Evolutionary conservation across 2,888 invertebrate species (phyloP).

Genomic region (Plemyria rubiginata): DNA sequence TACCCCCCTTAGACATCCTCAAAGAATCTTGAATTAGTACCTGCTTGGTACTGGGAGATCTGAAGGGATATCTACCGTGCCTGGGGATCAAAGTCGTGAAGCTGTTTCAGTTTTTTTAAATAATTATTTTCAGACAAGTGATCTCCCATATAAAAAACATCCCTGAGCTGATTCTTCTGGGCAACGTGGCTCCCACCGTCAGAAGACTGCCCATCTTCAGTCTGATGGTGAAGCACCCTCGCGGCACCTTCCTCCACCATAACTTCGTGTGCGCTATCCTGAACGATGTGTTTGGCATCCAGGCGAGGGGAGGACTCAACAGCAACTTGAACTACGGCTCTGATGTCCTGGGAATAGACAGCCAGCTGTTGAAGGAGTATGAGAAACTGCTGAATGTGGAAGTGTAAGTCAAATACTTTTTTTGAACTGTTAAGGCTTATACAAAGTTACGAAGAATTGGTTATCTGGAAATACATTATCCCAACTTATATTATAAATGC

Average conservation of each 20-base stretch:
- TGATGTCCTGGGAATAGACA: slow-evolving; percentile 93
- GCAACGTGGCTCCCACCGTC: slow-evolving; percentile 87
- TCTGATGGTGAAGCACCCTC: slow-evolving; percentile 92
- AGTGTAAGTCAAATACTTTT: slow-evolving; percentile 60
- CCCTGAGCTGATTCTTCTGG: slow-evolving; percentile 91
- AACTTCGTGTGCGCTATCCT: slow-evolving; percentile 94
- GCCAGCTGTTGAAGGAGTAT: slow-evolving; percentile 89
- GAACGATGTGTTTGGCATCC: slow-evolving; percentile 96
- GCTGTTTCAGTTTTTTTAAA: too few species aligned
- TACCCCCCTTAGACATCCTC: too few species aligned
- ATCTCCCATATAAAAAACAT: slow-evolving; percentile 91
- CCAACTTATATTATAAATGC: too few species aligned
- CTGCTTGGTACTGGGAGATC: too few species aligned
- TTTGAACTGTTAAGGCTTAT: background rate
- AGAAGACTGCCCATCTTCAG: slow-evolving; percentile 93
- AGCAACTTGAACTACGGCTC: slow-evolving; percentile 94
- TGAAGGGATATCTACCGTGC: too few species aligned
- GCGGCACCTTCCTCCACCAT: slow-evolving; percentile 94
- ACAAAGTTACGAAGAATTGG: too few species aligned
- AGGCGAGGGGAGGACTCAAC: slow-evolving; percentile 91
- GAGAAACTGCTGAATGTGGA: slow-evolving; percentile 86
- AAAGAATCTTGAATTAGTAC: too few species aligned
- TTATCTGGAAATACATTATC: too few species aligned
- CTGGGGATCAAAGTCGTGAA: too few species aligned
- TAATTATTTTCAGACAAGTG: slow-evolving; percentile 87